phyloP scores from a whole-genome alignment of 2,797 vertebrate genomes.

The Spinus olivaceus region DNA sequence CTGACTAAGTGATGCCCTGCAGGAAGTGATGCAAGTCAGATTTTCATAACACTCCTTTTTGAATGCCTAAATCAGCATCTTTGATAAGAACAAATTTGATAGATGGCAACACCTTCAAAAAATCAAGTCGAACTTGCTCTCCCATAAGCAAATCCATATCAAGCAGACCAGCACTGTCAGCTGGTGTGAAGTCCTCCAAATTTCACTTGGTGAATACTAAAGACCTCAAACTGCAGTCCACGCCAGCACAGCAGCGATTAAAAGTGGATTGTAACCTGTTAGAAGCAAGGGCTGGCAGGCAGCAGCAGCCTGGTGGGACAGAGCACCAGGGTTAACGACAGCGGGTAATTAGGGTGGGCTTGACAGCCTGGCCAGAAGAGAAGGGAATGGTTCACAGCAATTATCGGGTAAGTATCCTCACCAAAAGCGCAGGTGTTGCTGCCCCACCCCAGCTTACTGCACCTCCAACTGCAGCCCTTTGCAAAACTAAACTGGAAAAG shows the following conservation, averaged over 20 bases:
- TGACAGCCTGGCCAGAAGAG: background rate
- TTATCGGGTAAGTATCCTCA: conserved; percentile 14
- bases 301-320: background rate
- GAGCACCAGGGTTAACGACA: background rate
- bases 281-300: background rate
- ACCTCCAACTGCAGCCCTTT: conserved; percentile 9
- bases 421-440: conserved; percentile 37
- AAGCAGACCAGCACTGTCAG: background rate
- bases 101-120: background rate
- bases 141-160: background rate
- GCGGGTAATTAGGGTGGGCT: background rate
- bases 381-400: background rate
- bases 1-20: conserved; percentile 33
- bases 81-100: conserved; percentile 39
- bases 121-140: background rate
- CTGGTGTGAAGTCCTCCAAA: background rate
- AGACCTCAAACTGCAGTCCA: background rate
- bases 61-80: conserved; percentile 34
- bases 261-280: accelerated
- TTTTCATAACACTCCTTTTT: background rate
- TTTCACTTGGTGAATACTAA: background rate
- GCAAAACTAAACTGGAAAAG: conserved; percentile 56
- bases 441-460: conserved; percentile 47
- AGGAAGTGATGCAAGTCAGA: background rate
- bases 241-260: accelerated